Base-by-base conservation (phyloP, 2,888 invertebrate genomes). In the Pollenia angustigena region DNA sequence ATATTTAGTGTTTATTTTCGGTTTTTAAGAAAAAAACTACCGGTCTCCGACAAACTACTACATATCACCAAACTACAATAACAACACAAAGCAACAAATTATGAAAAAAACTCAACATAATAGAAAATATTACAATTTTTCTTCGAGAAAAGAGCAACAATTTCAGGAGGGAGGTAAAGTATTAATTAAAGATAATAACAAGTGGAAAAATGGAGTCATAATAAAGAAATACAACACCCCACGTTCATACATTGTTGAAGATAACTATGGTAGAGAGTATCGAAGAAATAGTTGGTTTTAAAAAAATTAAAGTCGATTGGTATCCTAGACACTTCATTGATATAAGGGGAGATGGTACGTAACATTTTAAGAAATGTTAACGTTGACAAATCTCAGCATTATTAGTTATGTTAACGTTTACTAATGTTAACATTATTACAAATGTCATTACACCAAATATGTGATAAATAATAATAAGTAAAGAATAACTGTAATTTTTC, bases 11-110 rank as follows among this genome's bases (percentile, higher is more conserved):
- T n/a, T n/a, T n/a, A n/a, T n/a, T n/a, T n/a, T n/a, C 54, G 69
- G 8, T 71, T 50, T n/a, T n/a, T 71, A 40, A 71, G 56, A 71
- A 71, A 56, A 42, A 71, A 71, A 56, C 16, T 71, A 54, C 71
- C 71, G 16, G 18, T 71, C 16, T 52, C 71, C 8, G 71, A 71
- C 10, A 71, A 48, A 50, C n/a, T 68, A 14, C 14, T 68, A n/a
- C n/a, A n/a, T n/a, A 50, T 3, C 10, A 18, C 68, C 68, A 48
- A 52, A 68, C n/a, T 68, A 23, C 48, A 68, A 68, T 68, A 1
- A 50, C 10, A 68, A 68, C 50, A 32, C 52, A 50, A 9, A 68
- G 23, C 48, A 68, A 48, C 50, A 68, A 23, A 14, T 68, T 23
- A 50, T 48, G 48, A 23, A 68, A 32, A 68, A 68, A 50, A 50